Percentiles rank a stretch among this genome's conserved stretches.
Conservation (phyloP, 2,797 vertebrate genomes). For the Acipenser ruthenus region DNA sequence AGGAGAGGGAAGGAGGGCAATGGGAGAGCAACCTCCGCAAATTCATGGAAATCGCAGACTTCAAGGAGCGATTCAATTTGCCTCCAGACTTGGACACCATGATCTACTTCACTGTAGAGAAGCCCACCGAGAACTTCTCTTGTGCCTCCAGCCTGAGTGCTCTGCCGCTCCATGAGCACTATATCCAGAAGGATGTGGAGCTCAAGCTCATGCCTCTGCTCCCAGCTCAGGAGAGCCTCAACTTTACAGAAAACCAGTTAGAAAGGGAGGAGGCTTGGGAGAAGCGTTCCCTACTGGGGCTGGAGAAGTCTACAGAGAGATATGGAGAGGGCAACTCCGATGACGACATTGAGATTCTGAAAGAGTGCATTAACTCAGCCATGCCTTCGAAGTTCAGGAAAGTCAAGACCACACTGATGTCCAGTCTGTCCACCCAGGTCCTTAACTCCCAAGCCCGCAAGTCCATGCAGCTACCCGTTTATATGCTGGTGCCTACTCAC, state of each 20-base stretch:
- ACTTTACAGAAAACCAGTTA: conserved; percentile 46
- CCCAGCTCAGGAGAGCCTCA: conserved; percentile 67
- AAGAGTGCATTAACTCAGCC: conserved; percentile 90
- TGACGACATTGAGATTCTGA: conserved; percentile 87
- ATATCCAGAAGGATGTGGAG: conserved; percentile 93
- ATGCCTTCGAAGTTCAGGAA: conserved; percentile 89
- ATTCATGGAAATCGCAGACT: conserved; percentile 90
- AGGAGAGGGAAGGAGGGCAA: conserved; percentile 75
- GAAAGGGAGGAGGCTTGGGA: conserved; percentile 59
- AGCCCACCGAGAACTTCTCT: conserved; percentile 95
- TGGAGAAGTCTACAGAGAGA: conserved; percentile 50
- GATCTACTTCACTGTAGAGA: conserved; percentile 96
- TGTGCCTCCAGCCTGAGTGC: conserved; percentile 97
- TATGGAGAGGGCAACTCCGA: conserved; percentile 75
- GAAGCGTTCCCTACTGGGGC: conserved; percentile 40
- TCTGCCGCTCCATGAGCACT: conserved; percentile 88
- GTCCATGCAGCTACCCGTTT: conserved; percentile 74
- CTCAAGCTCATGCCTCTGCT: conserved; percentile 84
- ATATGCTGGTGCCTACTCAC: conserved; percentile 85
- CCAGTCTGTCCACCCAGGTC: conserved; percentile 62
- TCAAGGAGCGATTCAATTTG: conserved; percentile 86
- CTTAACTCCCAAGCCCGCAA: conserved; percentile 67
- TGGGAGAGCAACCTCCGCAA: conserved; percentile 89
- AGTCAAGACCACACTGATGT: conserved; percentile 74
- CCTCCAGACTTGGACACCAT: conserved; percentile 88